Evolutionary conservation across 2,113 vertebrate genomes (phyloP), one percentile per base, ranked within the genome.

Genomic region (Anser brachyrhynchus): DNA sequence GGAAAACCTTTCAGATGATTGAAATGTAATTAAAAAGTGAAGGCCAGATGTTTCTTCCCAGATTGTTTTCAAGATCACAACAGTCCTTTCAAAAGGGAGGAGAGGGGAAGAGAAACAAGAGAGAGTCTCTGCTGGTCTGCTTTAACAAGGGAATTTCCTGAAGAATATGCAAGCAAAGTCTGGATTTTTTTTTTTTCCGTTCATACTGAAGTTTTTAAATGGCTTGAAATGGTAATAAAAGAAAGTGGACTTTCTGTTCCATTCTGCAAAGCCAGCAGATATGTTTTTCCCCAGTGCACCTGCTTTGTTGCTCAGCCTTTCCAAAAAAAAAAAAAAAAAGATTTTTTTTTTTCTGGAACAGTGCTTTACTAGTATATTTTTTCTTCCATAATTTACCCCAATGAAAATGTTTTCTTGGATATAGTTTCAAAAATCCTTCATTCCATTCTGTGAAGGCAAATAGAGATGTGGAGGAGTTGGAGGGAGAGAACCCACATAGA

Each of bases 11-110:
- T 83, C 88, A 96, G 91, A 89, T 90, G 84, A 91, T 35, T 92
- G 89, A 92, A 95, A 95, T 79, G 79, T 96, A 96, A 97, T 97
- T 96, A 96, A 92, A 93, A 96, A 93, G 92, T 79, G 78, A 89
- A 93, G 81, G 81, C 93, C 96, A 96, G 93, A 90, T 89, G 83
- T 90, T 97, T 93, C 71, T 90, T 96, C 79, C 33, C n/a, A 87
- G 87, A 70, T 83, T 77, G 49, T 94, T 95, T 88, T 93, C 91
- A 92, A 84, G 90, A 95, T 88, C 64, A 46, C 55, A 75, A 82
- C 61, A 66, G 39, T 57, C 59, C 54, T 95, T 90, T 90, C 77
- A 83, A 92, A 96, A 92, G 52, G 20, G 78, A 89, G 43, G 51
- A 85, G 49, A 44, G 67, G 23, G 61, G 76, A 84, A 92, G 52